These are phyloP conservation scores for Zosterops lateralis DNA, from an alignment of 2,113 vertebrate genomes.

Conservation along the genomic window DNA sequence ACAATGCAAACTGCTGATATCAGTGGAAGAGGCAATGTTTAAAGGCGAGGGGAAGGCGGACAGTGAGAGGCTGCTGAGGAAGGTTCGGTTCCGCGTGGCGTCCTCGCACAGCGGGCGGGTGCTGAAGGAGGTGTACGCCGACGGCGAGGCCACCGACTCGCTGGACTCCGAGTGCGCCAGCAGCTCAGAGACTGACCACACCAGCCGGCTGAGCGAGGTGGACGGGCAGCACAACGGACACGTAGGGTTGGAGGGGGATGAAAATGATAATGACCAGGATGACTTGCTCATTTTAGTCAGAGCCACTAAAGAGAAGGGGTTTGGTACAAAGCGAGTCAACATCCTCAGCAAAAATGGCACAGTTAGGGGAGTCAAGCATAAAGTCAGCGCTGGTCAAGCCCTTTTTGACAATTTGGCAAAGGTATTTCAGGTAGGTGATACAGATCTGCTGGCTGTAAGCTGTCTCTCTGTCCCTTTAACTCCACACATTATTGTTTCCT, in stretches of 20 bases:
- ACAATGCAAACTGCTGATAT: slow-evolving; percentile 76
- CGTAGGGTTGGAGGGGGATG: slow-evolving; percentile 79
- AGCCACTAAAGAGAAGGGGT: slow-evolving; percentile 81
- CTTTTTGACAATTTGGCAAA: slow-evolving; percentile 90
- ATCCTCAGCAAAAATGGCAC: slow-evolving; percentile 98
- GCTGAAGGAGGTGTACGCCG: slow-evolving; percentile 91
- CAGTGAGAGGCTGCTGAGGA: slow-evolving; percentile 78
- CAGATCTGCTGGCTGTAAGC: not conserved
- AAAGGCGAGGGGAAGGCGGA: slow-evolving; percentile 66
- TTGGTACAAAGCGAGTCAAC: slow-evolving; percentile 89
- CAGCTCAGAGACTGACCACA: slow-evolving; percentile 83
- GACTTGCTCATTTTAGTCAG: slow-evolving; percentile 84
- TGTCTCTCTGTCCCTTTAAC: not conserved
- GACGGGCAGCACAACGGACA: slow-evolving; percentile 77
- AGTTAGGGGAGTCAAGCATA: slow-evolving; percentile 93
- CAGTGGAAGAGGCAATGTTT: slow-evolving; percentile 74
- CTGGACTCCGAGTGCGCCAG: slow-evolving; percentile 91
- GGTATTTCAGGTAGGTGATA: slow-evolving; percentile 82
- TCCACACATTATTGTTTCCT: not conserved
- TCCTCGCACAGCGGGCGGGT: slow-evolving; percentile 92
- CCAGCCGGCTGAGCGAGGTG: slow-evolving; percentile 81
- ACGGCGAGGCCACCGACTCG: slow-evolving; percentile 82
- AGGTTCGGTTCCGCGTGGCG: slow-evolving; percentile 92
- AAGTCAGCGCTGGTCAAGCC: slow-evolving; percentile 95
- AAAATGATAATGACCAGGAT: slow-evolving; percentile 83